A percentile compares a stretch with the other conserved stretches of the same genome.
Conservation (phyloP, 2,113 vertebrate species). For the Gymnogyps californianus region DNA sequence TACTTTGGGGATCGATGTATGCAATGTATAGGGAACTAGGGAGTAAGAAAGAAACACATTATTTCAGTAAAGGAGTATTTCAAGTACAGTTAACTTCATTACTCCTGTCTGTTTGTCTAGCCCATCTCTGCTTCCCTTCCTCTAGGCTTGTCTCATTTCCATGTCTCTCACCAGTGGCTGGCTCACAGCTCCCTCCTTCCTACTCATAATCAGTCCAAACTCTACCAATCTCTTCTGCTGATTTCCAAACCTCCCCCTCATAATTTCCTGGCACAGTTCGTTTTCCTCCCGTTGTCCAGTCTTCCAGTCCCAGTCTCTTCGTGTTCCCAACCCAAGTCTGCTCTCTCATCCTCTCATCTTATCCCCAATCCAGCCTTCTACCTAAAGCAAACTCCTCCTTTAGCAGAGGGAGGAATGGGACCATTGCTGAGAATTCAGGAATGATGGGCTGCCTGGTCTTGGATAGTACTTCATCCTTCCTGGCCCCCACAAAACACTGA, state of each 20-base stretch:
- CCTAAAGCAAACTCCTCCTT: background rate
- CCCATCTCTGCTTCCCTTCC: background rate
- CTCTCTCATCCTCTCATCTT: background rate
- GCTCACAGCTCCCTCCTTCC: background rate
- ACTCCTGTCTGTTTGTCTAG: background rate
- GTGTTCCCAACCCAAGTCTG: background rate
- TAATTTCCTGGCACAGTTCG: background rate
- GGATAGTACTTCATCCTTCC: background rate
- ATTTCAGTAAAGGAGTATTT: background rate
- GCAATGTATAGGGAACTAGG: background rate
- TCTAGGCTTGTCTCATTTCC: background rate
- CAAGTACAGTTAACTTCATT: background rate
- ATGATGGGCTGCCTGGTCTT: background rate
- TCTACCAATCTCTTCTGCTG: background rate
- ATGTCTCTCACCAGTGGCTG: background rate
- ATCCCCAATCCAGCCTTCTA: background rate
- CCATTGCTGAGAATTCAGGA: background rate
- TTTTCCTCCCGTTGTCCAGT: background rate
- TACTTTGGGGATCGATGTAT: background rate
- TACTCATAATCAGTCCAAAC: background rate
- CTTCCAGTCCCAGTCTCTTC: background rate
- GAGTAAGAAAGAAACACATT: background rate
- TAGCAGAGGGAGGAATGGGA: background rate
- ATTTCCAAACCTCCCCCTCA: background rate
- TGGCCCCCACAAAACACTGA: background rate